Evolutionary conservation across 2,888 invertebrate species (phyloP).

Genomic region (Diachrysia chrysitis): DNA sequence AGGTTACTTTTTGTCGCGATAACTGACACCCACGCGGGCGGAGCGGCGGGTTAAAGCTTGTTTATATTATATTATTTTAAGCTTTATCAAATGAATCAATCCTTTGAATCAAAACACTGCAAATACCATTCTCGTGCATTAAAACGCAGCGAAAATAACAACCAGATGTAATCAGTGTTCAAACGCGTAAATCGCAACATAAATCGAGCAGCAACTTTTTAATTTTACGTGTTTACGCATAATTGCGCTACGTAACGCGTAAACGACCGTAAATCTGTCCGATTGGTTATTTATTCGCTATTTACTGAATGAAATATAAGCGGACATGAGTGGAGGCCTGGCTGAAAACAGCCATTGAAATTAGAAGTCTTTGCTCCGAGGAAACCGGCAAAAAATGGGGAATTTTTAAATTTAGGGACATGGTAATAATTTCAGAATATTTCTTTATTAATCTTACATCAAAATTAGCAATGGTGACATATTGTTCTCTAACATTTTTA

Average conservation of each 20-base stretch:
- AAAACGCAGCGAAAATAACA: constrained; percentile 41
- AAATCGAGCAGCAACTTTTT: constrained; percentile 65
- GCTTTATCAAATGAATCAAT: background rate
- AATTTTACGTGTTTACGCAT: constrained; percentile 75
- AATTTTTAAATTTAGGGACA: no score
- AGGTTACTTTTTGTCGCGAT: no score
- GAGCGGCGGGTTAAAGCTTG: no score
- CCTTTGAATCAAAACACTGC: background rate
- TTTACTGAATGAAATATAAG: constrained; percentile 63
- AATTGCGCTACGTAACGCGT: constrained; percentile 68
- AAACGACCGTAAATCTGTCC: constrained; percentile 71
- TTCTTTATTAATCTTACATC: no score
- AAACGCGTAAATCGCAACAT: constrained; percentile 42
- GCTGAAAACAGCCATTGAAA: constrained; percentile 25
- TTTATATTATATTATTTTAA: no score
- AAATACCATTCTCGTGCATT: constrained; percentile 23
- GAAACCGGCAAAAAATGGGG: no score
- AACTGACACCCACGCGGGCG: no score
- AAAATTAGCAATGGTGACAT: no score
- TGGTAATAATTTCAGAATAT: no score
- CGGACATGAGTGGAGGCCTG: constrained; percentile 53
- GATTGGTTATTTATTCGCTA: constrained; percentile 71
- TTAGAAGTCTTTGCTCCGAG: background rate
- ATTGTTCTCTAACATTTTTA: no score
- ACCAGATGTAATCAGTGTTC: constrained; percentile 52